Conservation (phyloP, 1,140 invertebrate genomes). For the Lysiphlebus fabarum region DNA sequence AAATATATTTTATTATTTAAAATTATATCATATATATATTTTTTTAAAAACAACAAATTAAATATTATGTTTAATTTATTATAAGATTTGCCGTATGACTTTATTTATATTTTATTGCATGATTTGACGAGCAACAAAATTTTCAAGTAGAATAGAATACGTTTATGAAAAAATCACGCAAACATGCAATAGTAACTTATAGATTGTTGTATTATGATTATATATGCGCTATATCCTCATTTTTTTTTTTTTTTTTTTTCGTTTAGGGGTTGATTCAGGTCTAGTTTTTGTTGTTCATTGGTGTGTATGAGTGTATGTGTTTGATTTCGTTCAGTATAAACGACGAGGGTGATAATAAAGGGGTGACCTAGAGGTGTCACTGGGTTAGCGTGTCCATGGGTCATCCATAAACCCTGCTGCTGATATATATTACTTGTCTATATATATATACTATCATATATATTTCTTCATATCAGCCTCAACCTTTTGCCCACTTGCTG, state of each 20-base stretch:
- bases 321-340: no score
- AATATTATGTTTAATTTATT: no score
- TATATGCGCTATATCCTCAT: background rate
- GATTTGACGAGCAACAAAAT: background rate
- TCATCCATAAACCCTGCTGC: conserved; percentile 43
- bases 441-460: conserved; percentile 36
- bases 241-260: no score
- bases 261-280: background rate
- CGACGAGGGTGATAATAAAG: conserved; percentile 3
- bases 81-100: no score
- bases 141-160: no score
- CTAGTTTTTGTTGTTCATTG: conserved; percentile 10
- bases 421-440: no score
- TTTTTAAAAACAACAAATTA: no score
- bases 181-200: conserved; percentile 22
- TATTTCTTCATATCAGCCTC: conserved; percentile 23
- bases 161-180: conserved; percentile 22
- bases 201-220: conserved; percentile 6
- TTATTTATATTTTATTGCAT: no score
- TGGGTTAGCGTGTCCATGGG: conserved; percentile 47
- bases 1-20: no score
- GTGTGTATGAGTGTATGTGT: no score
- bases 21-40: no score
- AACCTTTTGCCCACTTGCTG: no score
- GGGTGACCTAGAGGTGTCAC: conserved; percentile 51